A percentile compares a stretch with the other conserved stretches of the same genome.
Conservation (phyloP, 2,113 vertebrate genomes). For the Macaca nemestrina region DNA sequence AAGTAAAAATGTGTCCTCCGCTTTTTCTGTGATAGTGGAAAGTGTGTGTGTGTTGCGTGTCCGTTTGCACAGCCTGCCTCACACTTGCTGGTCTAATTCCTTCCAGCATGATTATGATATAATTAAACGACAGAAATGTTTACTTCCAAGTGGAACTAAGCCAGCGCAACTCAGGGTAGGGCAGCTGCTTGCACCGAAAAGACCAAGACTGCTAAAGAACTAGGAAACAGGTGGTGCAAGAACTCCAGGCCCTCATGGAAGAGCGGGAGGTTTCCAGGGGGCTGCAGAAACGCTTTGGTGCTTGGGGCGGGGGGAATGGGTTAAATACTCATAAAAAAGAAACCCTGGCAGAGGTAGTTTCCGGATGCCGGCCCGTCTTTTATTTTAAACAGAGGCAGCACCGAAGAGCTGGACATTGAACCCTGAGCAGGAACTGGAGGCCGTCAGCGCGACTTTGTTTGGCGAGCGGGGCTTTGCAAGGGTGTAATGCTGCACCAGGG, state of each 20-base stretch:
- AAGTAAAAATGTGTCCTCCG: background rate
- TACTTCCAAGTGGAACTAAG: background rate
- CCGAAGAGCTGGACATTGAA: background rate
- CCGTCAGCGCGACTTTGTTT: background rate
- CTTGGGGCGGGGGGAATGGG: no score
- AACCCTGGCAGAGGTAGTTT: background rate
- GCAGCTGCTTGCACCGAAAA: conserved; percentile 38
- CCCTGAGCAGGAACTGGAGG: background rate
- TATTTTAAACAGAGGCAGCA: background rate
- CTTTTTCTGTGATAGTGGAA: background rate
- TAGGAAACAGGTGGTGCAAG: background rate
- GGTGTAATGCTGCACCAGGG: background rate
- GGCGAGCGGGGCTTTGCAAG: background rate
- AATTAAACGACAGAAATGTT: conserved; percentile 48
- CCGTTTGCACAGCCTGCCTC: fast-evolving
- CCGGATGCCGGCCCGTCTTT: background rate
- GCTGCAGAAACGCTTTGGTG: conserved; percentile 27
- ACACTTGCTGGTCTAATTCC: background rate
- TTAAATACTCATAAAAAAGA: background rate
- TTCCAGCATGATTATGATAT: conserved; percentile 3
- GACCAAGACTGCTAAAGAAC: background rate
- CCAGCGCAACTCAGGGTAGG: conserved; percentile 16
- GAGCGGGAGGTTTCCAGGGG: background rate
- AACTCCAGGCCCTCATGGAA: background rate
- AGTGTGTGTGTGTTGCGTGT: fast-evolving